Evolutionary conservation across 2,888 invertebrate genomes (phyloP), one percentile per base, ranked within the genome.

Genomic region (Eupithecia centaureata): DNA sequence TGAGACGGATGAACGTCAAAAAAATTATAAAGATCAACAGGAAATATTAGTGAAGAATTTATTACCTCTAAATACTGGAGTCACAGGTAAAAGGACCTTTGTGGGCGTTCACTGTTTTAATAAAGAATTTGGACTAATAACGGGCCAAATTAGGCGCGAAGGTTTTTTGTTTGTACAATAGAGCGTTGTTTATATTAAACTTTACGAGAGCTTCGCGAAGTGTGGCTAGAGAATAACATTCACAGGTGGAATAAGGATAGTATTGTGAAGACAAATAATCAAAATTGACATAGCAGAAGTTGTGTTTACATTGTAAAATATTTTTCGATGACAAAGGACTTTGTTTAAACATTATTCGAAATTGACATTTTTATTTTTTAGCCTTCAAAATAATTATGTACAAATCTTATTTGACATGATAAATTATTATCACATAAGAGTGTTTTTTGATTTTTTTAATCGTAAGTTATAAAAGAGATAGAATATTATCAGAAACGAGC

Each of bases 71-170:
- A 70, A 67, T 61, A 61, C 56, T 66, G 47, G 56, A 66, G 63
- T 69, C 72, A 47, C 82, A 82, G 82, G 82, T 83, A 86, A 79
- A 76, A 82, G 81, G 79, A 74, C 78, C 77, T 77, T 82, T 83
- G 81, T 82, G 77, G 80, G 80, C 80, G 85, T 80, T 70, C 47
- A 82, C 82, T 87, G 84, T 89, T 88, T 89, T 87, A 88, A 86
- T 87, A 88, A 83, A 80, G 68, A 81, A 86, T 85, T 84, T 86
- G 82, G 76, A 77, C 80, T 77, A 83, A 86, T 86, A 87, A 85
- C 79, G 79, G 77, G 72, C 76, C 71, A 81, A 84, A 88, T 86
- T 83, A 82, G 85, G 89, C 88, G 89, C 84, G 86, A 90, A 86
- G 74, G 77, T 79, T 85, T 68, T 88, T 86, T 86, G 75, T 84